Evolutionary conservation across 2,888 invertebrate species (phyloP).

Genomic region (Tachystola acroxantha): DNA sequence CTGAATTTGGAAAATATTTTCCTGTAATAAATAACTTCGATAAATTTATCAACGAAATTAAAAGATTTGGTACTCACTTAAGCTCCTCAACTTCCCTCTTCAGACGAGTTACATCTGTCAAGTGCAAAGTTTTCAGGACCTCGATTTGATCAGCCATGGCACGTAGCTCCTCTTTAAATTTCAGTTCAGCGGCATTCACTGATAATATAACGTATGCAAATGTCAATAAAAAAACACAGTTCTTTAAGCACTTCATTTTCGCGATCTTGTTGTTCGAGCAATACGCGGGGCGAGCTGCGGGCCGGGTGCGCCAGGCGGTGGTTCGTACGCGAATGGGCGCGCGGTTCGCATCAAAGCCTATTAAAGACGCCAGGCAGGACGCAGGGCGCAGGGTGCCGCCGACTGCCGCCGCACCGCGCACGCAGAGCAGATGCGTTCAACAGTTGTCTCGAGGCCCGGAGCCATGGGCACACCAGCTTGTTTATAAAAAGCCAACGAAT

Average conservation of each 20-base stretch:
- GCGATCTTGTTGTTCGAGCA: constrained; percentile 19
- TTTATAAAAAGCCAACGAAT: constrained; percentile 2
- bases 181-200: constrained; percentile 34
- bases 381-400: neutral
- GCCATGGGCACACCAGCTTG: constrained; percentile 17
- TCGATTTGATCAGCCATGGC: constrained; percentile 45
- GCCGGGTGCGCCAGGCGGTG: constrained; percentile 27
- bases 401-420: neutral
- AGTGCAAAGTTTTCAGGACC: constrained; percentile 39
- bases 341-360: constrained; percentile 22
- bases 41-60: no score
- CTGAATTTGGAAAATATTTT: no score
- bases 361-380: constrained; percentile 28
- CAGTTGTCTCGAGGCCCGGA: constrained; percentile 51
- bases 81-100: constrained; percentile 50
- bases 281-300: constrained; percentile 13
- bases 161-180: constrained; percentile 37
- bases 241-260: constrained; percentile 45
- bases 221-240: constrained; percentile 35
- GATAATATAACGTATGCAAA: constrained; percentile 25
- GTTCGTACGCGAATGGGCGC: constrained; percentile 38
- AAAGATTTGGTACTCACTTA: constrained; percentile 46
- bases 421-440: constrained; percentile 25
- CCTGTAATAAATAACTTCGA: no score
- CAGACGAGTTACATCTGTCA: constrained; percentile 39